Evolutionary conservation across 2,888 invertebrate genomes (phyloP).

Genomic region (Blomia tropicalis): DNA sequence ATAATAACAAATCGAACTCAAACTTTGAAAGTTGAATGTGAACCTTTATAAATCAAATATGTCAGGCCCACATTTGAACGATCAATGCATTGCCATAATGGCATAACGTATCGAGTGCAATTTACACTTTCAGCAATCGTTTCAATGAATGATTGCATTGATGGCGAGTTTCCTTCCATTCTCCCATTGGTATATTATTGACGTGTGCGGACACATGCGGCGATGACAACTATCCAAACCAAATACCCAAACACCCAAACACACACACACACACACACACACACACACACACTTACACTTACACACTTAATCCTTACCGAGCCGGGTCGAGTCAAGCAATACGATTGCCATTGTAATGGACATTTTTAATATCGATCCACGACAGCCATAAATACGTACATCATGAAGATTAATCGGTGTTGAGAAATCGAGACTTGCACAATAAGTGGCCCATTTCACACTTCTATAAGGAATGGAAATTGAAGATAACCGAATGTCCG

Average conservation of each 20-base stretch:
- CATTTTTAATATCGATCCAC: constrained; percentile 14
- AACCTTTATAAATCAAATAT: not conserved
- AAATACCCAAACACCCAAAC: no score
- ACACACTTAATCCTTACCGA: not conserved
- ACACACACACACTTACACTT: not conserved
- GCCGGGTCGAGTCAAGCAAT: not conserved
- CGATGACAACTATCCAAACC: no score
- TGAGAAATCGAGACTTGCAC: not conserved
- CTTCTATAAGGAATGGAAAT: no score
- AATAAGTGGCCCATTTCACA: no score
- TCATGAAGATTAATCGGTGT: constrained; percentile 9
- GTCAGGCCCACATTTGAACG: no score
- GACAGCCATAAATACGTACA: constrained; percentile 10
- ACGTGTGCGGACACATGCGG: constrained; percentile 4
- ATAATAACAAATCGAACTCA: not conserved
- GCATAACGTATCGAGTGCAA: not conserved
- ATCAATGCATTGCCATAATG: no score
- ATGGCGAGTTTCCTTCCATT: no score
- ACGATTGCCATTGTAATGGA: not conserved
- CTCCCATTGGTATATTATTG: not conserved
- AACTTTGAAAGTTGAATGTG: not conserved
- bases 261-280: no score
- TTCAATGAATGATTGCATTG: no score
- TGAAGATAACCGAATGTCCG: not conserved
- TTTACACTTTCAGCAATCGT: no score